Conservation (phyloP, 2,113 vertebrate genomes). For the Strix uralensis region DNA sequence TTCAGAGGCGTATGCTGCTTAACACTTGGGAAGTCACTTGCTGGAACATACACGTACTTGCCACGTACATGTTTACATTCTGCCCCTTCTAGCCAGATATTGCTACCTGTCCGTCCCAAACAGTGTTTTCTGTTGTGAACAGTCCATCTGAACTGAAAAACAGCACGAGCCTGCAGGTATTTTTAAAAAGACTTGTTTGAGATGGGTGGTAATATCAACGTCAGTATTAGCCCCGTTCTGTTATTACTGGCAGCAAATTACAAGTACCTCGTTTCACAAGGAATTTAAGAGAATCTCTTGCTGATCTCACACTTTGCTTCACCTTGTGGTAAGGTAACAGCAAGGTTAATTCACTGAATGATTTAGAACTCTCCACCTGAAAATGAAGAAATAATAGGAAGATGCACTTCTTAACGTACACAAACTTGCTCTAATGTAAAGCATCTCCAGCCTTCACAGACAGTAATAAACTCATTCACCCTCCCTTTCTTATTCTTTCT, state of each 20-base stretch:
- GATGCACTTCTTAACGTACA: neutral
- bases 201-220: too few species aligned
- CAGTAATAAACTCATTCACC: neutral
- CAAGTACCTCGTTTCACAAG: slow-evolving; percentile 38
- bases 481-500: neutral
- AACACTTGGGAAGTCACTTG: neutral
- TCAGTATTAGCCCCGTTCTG: neutral
- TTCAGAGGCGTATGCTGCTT: neutral
- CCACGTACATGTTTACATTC: neutral
- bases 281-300: neutral
- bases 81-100: neutral
- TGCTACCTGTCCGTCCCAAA: neutral
- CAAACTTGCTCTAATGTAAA: neutral
- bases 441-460: neutral
- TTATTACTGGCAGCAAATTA: neutral
- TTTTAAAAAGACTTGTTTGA: neutral
- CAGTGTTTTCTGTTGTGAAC: neutral
- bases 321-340: neutral
- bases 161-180: neutral
- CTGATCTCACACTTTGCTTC: slow-evolving; percentile 6
- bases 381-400: neutral
- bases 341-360: slow-evolving; percentile 10
- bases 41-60: neutral
- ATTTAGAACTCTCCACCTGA: slow-evolving; percentile 60
- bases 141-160: neutral